Base-by-base conservation (phyloP, 1,140 invertebrate species). In the Sipha flava region DNA sequence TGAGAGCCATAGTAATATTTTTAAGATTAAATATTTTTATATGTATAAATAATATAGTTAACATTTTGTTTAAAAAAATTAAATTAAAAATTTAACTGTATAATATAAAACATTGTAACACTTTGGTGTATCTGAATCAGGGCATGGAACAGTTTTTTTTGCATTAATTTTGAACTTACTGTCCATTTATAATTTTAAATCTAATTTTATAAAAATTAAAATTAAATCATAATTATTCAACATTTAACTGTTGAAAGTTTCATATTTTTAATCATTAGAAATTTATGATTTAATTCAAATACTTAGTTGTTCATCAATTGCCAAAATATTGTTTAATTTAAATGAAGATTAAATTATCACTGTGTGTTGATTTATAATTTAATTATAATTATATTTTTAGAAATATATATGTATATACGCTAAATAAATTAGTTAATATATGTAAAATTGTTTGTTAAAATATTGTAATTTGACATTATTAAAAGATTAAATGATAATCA, bases 131-230 rank as follows among this genome's bases (percentile, higher is more conserved):
- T 77, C 73, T 77, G 73, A 57, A 77, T 40, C 73, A 77, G 73
- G 73, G 73, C 73, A 77, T 77, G 73, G 73, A 77, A 77, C 73
- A 77, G 73, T 77, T 77, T 77, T 43, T 29, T 26, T n/a, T n/a
- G 23, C 43, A 47, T 14, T 45, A 26, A 26, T 45, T 77, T 57
- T 57, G 57, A 34, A 57, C n/a, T 47, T 73, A 54, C 47, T 73
- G 70, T 73, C 21, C 70, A 31, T 47, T 70, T 70, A 47, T 26
- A 45, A 18, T 47, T 45, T 29, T 29, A 47, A 18, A 70, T 29
- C 12, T 12, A 23, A 47, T 26, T 29, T 45, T 45, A 7, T 68
- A 45, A 26, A 18, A 26, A 23, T 18, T 29, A 23, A 45, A 45
- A 43, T 18, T 0, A 68, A 7, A 26, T n/a, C 4, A 7, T 18